Base-by-base conservation (phyloP, 2,113 vertebrate species). In the Cygnus buccinator region DNA sequence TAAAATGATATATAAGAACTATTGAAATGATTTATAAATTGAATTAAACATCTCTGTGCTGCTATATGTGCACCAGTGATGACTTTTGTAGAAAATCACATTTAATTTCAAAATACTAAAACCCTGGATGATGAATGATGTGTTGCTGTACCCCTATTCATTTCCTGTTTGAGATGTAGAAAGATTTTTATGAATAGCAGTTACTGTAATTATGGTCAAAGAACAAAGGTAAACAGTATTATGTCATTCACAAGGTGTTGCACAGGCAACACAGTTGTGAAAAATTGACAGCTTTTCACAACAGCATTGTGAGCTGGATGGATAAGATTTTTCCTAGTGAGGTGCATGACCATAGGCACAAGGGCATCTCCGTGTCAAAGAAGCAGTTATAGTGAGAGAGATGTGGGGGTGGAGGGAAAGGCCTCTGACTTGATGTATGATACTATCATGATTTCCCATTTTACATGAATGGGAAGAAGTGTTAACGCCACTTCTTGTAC, bases 171-270 rank as follows among this genome's bases (percentile, higher is more conserved):
- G 26, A 52, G 19, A 6, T 61, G 35, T 77, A 84, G 46, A 84
- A 94, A 87, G 77, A 75, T 76, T 92, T 55, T 48, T 79, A 3
- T 89, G 66, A 91, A 84, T 93, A 92, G 44, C 50, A 43, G 44
- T 92, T 89, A 67, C 13, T 94, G 61, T 87, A 71, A 50, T 90
- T 92, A 59, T 63, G 90, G 62, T 89, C 77, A 89, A 39, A 58
- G 84, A 39, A 67, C 82, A 58, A 75, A 87, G 70, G 37, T 72
- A 43, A 43, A 54, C 71, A 84, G 25, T 63, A 55, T 92, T 93
- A 78, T 58, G 25, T 77, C 37, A 39, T 46, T 46, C 43, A 84
- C 41, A 9, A 28, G 80, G 72, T 37, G 26, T 59, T 87, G 39
- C 81, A 62, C 41, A 59, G 61, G 57, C 73, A 14, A 52, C 50